Percentiles rank a stretch among this genome's conserved stretches.
These are phyloP conservation scores for Thysanoteuthis rhombus DNA, from an alignment of 2,888 invertebrate species.

Conservation along the genomic window DNA sequence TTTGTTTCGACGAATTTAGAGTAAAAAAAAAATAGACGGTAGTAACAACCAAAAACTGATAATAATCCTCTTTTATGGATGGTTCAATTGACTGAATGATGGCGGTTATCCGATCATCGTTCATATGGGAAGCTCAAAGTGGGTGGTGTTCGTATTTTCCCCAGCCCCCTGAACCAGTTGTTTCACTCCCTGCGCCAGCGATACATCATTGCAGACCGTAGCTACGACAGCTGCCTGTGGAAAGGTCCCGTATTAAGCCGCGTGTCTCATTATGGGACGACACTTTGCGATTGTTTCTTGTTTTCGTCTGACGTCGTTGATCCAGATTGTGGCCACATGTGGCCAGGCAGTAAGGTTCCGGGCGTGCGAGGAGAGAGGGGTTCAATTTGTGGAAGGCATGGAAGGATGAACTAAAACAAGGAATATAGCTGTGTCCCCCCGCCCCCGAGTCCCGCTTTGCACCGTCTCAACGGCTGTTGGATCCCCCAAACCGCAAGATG, in stretches of 20 bases:
- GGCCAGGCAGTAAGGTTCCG: neutral
- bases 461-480: neutral
- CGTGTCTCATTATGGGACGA: neutral
- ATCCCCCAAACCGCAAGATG: neutral
- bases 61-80: no score
- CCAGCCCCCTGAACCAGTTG: no score
- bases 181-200: neutral
- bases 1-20: neutral
- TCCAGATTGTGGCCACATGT: neutral
- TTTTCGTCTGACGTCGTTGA: neutral
- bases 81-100: no score
- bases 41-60: no score
- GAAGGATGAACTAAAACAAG: neutral
- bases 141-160: neutral
- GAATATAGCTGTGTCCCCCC: neutral
- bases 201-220: neutral
- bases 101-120: neutral
- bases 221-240: neutral
- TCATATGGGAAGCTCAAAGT: neutral
- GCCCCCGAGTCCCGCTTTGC: no score
- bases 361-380: neutral
- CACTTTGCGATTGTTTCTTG: neutral
- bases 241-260: slow-evolving; percentile 12
- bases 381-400: neutral
- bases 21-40: no score